phyloP scores from a whole-genome alignment of 1,140 invertebrate genomes.

The Drosophila carrolli region DNA sequence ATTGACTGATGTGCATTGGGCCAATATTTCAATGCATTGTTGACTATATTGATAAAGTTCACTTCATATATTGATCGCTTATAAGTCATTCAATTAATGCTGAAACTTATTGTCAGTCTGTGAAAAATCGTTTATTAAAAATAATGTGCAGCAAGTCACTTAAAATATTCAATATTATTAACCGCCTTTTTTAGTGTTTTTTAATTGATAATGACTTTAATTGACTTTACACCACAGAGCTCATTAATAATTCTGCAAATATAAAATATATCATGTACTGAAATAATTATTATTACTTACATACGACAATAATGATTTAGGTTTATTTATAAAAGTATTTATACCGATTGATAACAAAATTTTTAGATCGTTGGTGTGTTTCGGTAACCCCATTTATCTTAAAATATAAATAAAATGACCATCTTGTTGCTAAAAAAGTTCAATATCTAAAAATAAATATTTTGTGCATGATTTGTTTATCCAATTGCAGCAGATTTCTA shows the following conservation, averaged over 20 bases:
- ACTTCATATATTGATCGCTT: not conserved
- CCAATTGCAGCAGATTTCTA: not conserved
- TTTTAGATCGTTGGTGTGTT: too few species aligned
- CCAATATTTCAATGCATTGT: constrained; percentile 4
- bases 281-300: too few species aligned
- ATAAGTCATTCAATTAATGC: constrained; percentile 6
- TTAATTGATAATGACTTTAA: too few species aligned
- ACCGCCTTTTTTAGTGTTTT: not conserved
- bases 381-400: too few species aligned
- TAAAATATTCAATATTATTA: not conserved
- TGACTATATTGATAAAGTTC: not conserved
- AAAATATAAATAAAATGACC: too few species aligned
- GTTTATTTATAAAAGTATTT: too few species aligned
- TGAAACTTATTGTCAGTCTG: not conserved
- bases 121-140: not conserved
- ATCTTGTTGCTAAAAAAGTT: too few species aligned
- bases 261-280: too few species aligned
- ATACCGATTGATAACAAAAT: too few species aligned
- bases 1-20: constrained; percentile 5
- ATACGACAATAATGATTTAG: too few species aligned
- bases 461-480: not conserved
- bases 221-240: too few species aligned
- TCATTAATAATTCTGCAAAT: too few species aligned
- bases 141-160: not conserved
- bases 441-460: not conserved